phyloP scores from a whole-genome alignment of 2,888 invertebrate species.

The Pyrochroa serraticornis region DNA sequence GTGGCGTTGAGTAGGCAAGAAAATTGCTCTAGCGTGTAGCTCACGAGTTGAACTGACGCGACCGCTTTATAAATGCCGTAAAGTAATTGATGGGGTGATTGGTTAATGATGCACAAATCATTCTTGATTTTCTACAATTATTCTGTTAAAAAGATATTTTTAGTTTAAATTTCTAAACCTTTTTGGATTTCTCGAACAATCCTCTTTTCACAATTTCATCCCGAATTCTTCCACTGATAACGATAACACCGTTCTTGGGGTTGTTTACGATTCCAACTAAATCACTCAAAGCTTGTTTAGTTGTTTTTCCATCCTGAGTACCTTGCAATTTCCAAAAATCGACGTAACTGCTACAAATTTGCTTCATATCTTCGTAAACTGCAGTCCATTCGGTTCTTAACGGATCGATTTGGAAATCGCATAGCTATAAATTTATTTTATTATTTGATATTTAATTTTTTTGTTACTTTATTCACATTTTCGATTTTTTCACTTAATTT shows the following conservation, averaged over 20 bases:
- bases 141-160: constrained; percentile 8
- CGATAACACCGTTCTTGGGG: constrained; percentile 33
- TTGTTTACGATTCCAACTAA: constrained; percentile 37
- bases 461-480: constrained; percentile 17
- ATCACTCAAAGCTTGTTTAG: constrained; percentile 9
- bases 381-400: constrained; percentile 32
- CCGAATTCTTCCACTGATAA: constrained; percentile 29
- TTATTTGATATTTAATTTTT: constrained; percentile 35
- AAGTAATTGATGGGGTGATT: constrained; percentile 78
- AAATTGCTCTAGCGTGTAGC: constrained; percentile 78
- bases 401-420: too few species aligned
- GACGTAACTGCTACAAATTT: background rate
- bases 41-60: constrained; percentile 78
- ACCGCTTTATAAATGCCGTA: constrained; percentile 79
- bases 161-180: constrained; percentile 14
- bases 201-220: constrained; percentile 27
- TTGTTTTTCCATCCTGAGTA: too few species aligned
- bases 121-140: constrained; percentile 63
- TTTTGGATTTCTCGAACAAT: constrained; percentile 30
- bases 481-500: constrained; percentile 22
- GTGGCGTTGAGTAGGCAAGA: constrained; percentile 28
- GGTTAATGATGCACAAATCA: constrained; percentile 50
- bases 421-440: too few species aligned
- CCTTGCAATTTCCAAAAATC: too few species aligned
- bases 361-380: constrained; percentile 34